phyloP scores from a whole-genome alignment of 2,888 invertebrate genomes.

The Molanna angustata region DNA sequence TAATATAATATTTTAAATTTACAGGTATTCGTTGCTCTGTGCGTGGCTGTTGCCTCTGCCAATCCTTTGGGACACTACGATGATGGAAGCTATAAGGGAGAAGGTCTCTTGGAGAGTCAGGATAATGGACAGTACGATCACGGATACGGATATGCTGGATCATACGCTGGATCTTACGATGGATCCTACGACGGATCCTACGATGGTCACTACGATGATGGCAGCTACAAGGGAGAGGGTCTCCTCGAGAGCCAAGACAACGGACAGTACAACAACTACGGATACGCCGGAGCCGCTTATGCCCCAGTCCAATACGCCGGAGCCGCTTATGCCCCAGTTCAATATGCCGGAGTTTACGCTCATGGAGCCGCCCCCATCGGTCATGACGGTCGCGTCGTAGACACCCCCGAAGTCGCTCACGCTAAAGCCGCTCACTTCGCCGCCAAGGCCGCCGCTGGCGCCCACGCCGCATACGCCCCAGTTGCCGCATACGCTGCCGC shows the following conservation, averaged over 20 bases:
- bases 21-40: slow-evolving; percentile 18
- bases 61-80: slow-evolving; percentile 7
- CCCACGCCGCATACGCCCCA: slow-evolving; percentile 51
- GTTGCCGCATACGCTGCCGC: slow-evolving; percentile 57
- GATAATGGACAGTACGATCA: slow-evolving; percentile 11
- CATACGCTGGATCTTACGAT: slow-evolving; percentile 10
- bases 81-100: slow-evolving; percentile 15
- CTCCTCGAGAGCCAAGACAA: slow-evolving; percentile 28
- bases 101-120: slow-evolving; percentile 11
- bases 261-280: slow-evolving; percentile 18
- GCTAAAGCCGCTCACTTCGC: slow-evolving; percentile 52
- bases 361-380: slow-evolving; percentile 40
- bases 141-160: background rate
- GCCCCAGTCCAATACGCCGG: slow-evolving; percentile 38
- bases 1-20: too few species aligned
- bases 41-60: slow-evolving; percentile 11
- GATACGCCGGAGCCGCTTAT: background rate
- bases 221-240: slow-evolving; percentile 30
- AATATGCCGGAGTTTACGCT: slow-evolving; percentile 6
- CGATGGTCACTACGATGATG: slow-evolving; percentile 22
- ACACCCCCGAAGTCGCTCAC: slow-evolving; percentile 61
- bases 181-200: slow-evolving; percentile 21
- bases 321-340: slow-evolving; percentile 39
- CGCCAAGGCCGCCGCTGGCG: slow-evolving; percentile 50
- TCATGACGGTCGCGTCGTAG: slow-evolving; percentile 58